Percentiles rank a stretch among this genome's conserved stretches.
Conservation (phyloP, 2,888 invertebrate species). For the Drepana falcataria region DNA sequence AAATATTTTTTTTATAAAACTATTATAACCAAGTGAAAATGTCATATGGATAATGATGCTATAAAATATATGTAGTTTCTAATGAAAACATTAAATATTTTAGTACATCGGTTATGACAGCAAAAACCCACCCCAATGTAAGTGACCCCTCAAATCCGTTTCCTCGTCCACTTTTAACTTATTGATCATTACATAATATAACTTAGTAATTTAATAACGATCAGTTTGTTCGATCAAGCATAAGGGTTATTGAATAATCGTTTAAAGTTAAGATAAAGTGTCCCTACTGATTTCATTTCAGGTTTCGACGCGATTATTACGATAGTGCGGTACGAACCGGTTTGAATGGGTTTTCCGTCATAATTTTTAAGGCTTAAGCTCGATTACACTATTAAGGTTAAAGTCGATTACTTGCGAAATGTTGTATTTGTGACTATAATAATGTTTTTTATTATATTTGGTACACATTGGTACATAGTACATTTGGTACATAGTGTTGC, state of each 20-base stretch:
- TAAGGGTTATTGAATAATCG: slow-evolving; percentile 55
- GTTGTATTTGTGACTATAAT: slow-evolving; percentile 4
- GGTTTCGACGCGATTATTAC: slow-evolving; percentile 12
- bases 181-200: not conserved
- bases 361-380: slow-evolving; percentile 18
- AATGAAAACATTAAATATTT: not conserved
- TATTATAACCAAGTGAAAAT: too few relatives aligned
- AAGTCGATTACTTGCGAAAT: slow-evolving; percentile 7
- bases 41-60: too few relatives aligned
- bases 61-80: too few relatives aligned
- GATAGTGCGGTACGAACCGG: slow-evolving; percentile 34
- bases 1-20: too few relatives aligned
- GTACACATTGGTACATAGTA: too few relatives aligned
- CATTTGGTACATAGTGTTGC: too few relatives aligned
- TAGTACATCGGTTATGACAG: not conserved
- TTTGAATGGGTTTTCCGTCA: slow-evolving; percentile 31
- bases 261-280: slow-evolving; percentile 53
- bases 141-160: not conserved
- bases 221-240: slow-evolving; percentile 26
- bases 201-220: not conserved
- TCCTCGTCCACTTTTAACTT: not conserved
- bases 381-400: slow-evolving; percentile 21
- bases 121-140: not conserved
- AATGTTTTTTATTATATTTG: too few relatives aligned
- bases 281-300: slow-evolving; percentile 32